Base-by-base conservation (phyloP, 2,888 invertebrate species). In the Standfussiana lucernea region DNA sequence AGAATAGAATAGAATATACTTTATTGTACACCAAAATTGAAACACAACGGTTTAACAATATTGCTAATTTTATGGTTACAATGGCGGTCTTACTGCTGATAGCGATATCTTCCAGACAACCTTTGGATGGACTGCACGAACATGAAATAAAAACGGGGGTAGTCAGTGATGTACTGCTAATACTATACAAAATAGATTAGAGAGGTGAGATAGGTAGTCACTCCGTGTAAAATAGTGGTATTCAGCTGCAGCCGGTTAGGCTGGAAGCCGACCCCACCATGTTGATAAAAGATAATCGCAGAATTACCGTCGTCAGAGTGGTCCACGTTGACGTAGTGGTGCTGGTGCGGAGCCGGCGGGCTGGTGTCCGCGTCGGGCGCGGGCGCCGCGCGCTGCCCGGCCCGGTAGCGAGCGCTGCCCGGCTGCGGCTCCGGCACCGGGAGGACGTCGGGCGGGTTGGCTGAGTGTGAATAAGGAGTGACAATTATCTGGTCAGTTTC, bases 251-350 rank as follows among this genome's bases (percentile, higher is more conserved):
- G 0, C 24, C 8, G 21, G 47, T 8, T 47, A 7, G 7, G 21
- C 47, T 24, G 50, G 24, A 53, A n/a, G n/a, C 4, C n/a, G 53
- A 53, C n/a, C 53, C 10, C 50, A n/a, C 11, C n/a, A n/a, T n/a
- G n/a, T 53, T 56, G 28, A 28, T 56, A 15, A 28, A 6, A 56
- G 28, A 56, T 1, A 0, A 32, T 6, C 7, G 40, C 7, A n/a
- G 4, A 1, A 45, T 40, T 50, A 84, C 84, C 84, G 6, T 85
- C 85, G 28, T 85, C 85, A 37, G 84, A 85, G 28, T 86, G 85
- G 28, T 86, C 81, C 13, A 77, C 83, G 24, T 59, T 80, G 47
- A 78, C 81, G 65, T 67, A 83, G 28, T 68, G 72, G 28, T 67
- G 35, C 28, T 53, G 65, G 21, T 72, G 76, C 1, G 79, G 76